Base-by-base conservation (phyloP, 2,888 invertebrate genomes). In the Eupithecia abbreviata region DNA sequence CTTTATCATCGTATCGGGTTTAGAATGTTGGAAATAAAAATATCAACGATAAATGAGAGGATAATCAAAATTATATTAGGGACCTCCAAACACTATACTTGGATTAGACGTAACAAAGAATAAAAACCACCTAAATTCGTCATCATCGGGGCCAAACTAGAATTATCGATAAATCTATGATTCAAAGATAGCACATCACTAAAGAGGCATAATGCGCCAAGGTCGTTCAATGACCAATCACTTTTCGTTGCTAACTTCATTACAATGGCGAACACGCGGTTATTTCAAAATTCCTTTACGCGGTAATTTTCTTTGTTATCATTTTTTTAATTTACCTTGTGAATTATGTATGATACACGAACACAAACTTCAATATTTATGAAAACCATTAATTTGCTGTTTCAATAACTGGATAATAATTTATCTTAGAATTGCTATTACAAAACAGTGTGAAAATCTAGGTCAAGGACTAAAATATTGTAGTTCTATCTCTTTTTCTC, bases 171-270 rank as follows among this genome's bases (percentile, higher is more conserved):
- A 43, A 4, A n/a, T 45, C 15, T n/a, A 67, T 9, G 58, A 30
- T n/a, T 30, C 30, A n/a, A 73, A 55, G 30, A 55, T 30, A 51
- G 49, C 18, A 81, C 92, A 87, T 83, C 92, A 85, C 92, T 92
- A 90, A 30, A 80, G 75, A 83, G 84, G 88, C 90, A 91, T 90
- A 91, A 90, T 90, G 90, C 90, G 89, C 88, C 93, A 93, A 92
- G 91, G 91, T 90, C 90, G 89, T 88, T 86, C 75, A 75, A 58
- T 74, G 81, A 80, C 93, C 92, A 92, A 92, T 92, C 87, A 85
- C 75, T 73, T 79, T 77, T 79, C 78, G 83, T 72, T 79, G 72
- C 85, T 83, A 89, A 84, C 89, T 92, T 93, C 92, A 84, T 74
- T 42, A n/a, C n/a, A 51, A 79, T 84, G 78, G 68, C 55, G 72